Evolutionary conservation across 2,888 invertebrate species (phyloP).

Genomic region (Oxystoma pomonae): DNA sequence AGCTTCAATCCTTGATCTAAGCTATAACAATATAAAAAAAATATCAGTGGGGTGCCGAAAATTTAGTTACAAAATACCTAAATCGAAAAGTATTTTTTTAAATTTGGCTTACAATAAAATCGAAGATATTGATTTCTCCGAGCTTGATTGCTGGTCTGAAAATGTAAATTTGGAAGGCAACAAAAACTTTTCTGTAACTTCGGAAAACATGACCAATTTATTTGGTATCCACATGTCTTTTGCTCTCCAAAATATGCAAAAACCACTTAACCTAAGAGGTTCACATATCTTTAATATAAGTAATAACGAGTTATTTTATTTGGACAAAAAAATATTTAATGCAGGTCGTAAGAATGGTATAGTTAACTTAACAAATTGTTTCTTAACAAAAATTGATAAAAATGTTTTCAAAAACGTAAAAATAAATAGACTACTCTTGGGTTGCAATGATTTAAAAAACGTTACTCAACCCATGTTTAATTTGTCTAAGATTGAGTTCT

Average conservation of each 20-base stretch:
- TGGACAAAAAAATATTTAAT: slow-evolving; percentile 4
- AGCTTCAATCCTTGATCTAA: not conserved
- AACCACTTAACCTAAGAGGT: not conserved
- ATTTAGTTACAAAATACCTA: not conserved
- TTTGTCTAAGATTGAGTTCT: not conserved
- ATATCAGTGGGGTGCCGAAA: not conserved
- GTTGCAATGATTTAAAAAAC: not conserved
- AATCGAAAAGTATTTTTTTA: not conserved
- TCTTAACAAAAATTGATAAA: slow-evolving; percentile 9
- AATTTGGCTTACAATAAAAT: not conserved
- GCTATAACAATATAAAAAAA: not conserved
- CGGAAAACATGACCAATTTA: not conserved
- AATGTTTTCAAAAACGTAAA: not conserved
- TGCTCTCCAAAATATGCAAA: not conserved
- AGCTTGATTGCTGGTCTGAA: not conserved
- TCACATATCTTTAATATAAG: slow-evolving; percentile 2
- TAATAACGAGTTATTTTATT: slow-evolving; percentile 7
- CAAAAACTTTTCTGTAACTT: not conserved
- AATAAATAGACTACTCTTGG: not conserved
- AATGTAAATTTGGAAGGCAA: not conserved
- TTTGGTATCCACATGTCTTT: not conserved
- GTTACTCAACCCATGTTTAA: not conserved
- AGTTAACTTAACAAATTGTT: slow-evolving; percentile 10
- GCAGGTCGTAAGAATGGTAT: not conserved
- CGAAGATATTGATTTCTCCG: not conserved